A percentile compares a stretch with the other conserved stretches of the same genome.
phyloP scores from a whole-genome alignment of 2,797 vertebrate species.

The Malacoctenus gilli region DNA sequence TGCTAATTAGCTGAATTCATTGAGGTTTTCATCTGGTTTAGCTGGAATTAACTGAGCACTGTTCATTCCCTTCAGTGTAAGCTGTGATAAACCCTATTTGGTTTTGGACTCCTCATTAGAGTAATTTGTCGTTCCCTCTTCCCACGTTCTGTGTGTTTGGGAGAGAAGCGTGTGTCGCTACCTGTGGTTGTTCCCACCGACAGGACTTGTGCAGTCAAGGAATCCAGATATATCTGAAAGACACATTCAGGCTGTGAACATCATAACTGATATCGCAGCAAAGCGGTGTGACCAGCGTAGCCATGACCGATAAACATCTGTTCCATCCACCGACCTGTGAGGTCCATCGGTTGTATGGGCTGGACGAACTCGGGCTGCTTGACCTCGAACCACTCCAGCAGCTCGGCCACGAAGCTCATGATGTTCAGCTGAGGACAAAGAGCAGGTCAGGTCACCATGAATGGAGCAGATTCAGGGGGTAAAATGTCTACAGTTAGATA shows the following conservation, averaged over 20 bases:
- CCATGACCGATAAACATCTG: no score
- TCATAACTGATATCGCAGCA: no score
- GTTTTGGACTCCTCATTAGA: no score
- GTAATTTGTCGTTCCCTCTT: no score
- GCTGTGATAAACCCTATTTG: no score
- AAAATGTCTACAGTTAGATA: neutral
- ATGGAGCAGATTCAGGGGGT: neutral
- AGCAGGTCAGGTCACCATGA: neutral
- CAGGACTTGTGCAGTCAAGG: slow-evolving; percentile 77
- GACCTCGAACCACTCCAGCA: slow-evolving; percentile 89
- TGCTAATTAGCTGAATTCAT: no score
- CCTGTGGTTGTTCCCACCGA: slow-evolving; percentile 81
- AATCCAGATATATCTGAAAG: slow-evolving; percentile 78
- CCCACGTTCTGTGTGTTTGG: no score
- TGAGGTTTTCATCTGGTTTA: no score
- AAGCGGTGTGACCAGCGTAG: no score
- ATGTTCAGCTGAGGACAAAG: slow-evolving; percentile 84
- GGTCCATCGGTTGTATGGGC: slow-evolving; percentile 80
- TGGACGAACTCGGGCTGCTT: slow-evolving; percentile 87
- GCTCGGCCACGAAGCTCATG: slow-evolving; percentile 87
- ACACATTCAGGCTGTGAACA: no score
- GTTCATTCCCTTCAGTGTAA: no score
- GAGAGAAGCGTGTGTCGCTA: slow-evolving; percentile 34
- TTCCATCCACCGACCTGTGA: slow-evolving; percentile 70
- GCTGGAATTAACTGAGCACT: no score